A percentile compares a stretch with the other conserved stretches of the same genome.
phyloP scores from a whole-genome alignment of 2,797 vertebrate genomes.

The Orestias chungarensis region DNA sequence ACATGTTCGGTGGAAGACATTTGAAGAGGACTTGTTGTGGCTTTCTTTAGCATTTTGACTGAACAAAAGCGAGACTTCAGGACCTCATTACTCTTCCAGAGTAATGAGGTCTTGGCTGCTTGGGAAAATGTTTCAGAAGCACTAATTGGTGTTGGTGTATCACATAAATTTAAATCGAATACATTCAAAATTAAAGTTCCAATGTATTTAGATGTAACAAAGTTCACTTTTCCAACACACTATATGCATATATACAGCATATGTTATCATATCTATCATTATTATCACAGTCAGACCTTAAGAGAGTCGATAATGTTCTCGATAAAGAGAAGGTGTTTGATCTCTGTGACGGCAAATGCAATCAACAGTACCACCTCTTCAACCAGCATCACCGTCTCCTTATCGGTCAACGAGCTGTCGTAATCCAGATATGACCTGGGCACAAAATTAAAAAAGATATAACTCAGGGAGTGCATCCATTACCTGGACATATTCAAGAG shows the following conservation, averaged over 20 bases:
- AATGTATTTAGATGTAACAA: background rate
- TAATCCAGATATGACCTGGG: conserved; percentile 85
- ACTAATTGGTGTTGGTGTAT: background rate
- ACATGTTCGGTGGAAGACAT: too few relatives aligned
- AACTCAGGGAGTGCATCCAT: background rate
- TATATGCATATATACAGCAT: background rate
- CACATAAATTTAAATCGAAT: background rate
- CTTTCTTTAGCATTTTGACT: too few relatives aligned
- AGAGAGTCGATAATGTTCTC: conserved; percentile 86
- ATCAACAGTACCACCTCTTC: conserved; percentile 79
- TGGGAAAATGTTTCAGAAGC: background rate
- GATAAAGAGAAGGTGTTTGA: conserved; percentile 88
- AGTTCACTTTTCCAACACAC: background rate
- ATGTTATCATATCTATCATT: background rate
- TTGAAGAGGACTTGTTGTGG: too few relatives aligned
- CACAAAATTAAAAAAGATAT: conserved; percentile 8
- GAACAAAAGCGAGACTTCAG: too few relatives aligned
- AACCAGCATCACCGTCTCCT: conserved; percentile 83
- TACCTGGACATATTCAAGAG: background rate
- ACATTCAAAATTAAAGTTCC: background rate
- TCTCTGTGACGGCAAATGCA: conserved; percentile 77
- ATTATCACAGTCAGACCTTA: conserved; percentile 78
- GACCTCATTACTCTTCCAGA: too few relatives aligned
- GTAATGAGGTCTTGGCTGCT: background rate
- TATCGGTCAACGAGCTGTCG: conserved; percentile 84